phyloP scores from a whole-genome alignment of 1,140 invertebrate species.

The Diploscapter pachys region DNA sequence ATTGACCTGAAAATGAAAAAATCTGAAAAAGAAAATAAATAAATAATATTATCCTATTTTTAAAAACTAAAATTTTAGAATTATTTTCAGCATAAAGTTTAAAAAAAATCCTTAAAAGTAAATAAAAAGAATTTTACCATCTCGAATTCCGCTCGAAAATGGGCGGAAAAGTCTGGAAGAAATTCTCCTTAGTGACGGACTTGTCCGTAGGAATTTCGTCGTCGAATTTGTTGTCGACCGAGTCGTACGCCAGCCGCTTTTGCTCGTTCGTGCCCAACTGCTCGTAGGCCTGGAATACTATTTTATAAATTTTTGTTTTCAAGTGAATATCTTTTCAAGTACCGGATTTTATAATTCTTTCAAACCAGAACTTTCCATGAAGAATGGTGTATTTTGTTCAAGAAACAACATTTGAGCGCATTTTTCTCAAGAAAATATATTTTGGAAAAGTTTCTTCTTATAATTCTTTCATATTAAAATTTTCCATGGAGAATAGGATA shows the following conservation, averaged over 20 bases:
- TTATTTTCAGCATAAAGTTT: too few species aligned
- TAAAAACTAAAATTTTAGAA: too few species aligned
- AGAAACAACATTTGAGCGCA: too few species aligned
- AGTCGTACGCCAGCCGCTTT: constrained; percentile 85
- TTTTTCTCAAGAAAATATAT: too few species aligned
- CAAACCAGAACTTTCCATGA: background rate
- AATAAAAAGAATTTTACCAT: constrained; percentile 39
- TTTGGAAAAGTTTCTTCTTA: too few species aligned
- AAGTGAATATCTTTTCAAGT: too few species aligned
- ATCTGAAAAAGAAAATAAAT: constrained; percentile 16
- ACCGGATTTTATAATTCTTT: background rate
- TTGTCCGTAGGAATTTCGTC: constrained; percentile 73
- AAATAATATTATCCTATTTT: too few species aligned
- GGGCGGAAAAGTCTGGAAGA: constrained; percentile 75
- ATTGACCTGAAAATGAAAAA: constrained; percentile 75
- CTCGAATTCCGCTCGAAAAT: constrained; percentile 76
- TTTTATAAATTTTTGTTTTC: too few species aligned
- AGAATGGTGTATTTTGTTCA: background rate
- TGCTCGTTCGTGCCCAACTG: constrained; percentile 73
- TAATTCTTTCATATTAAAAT: too few species aligned
- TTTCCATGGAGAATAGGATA: too few species aligned
- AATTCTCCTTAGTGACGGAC: constrained; percentile 67
- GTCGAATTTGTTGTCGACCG: constrained; percentile 85
- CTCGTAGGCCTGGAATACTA: constrained; percentile 71
- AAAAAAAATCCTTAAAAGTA: too few species aligned